These are phyloP conservation scores for Stenodera caucasica DNA, from an alignment of 2,888 invertebrate species.

Conservation along the genomic window DNA sequence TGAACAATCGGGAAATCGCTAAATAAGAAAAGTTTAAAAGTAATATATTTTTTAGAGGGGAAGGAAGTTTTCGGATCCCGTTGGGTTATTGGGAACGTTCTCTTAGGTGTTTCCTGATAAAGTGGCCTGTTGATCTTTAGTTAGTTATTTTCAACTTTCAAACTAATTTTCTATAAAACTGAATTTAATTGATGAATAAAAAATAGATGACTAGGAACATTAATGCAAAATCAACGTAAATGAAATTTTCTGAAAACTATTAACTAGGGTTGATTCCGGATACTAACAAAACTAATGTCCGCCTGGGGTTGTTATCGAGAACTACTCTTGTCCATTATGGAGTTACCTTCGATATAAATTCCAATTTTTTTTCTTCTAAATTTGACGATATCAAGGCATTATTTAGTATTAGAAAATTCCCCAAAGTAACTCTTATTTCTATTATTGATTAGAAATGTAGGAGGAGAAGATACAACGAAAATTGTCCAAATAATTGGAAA, in stretches of 20 bases:
- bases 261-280: not conserved
- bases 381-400: too few relatives aligned
- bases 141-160: not conserved
- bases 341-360: not conserved
- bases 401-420: too few relatives aligned
- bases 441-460: not conserved
- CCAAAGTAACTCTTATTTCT: not conserved
- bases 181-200: too few relatives aligned
- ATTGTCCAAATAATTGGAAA: not conserved
- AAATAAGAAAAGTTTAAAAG: not conserved
- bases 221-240: not conserved
- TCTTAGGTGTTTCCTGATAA: not conserved
- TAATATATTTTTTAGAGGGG: not conserved
- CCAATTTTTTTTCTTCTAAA: too few relatives aligned
- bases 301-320: not conserved
- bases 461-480: not conserved
- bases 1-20: not conserved
- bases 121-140: not conserved
- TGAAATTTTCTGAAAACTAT: not conserved
- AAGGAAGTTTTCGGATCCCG: not conserved
- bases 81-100: not conserved
- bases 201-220: too few relatives aligned
- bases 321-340: too few relatives aligned
- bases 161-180: too few relatives aligned
- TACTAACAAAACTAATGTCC: not conserved